Evolutionary conservation across 1,140 invertebrate genomes (phyloP).

Genomic region (Anthonomus grandis): DNA sequence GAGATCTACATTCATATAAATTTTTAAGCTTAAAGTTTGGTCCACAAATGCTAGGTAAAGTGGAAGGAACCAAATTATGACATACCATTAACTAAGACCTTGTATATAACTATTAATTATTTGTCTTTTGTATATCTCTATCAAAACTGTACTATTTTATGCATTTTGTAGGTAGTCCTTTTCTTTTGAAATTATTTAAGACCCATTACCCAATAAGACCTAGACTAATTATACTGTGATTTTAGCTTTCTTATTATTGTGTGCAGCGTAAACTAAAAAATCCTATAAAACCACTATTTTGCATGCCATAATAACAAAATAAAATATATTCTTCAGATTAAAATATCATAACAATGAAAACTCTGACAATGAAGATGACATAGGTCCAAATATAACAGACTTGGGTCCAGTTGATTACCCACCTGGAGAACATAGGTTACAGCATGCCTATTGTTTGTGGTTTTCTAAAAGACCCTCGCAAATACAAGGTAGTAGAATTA

Average conservation of each 20-base stretch:
- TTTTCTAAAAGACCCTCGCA: slow-evolving; percentile 68
- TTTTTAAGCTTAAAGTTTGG: no score
- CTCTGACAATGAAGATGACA: slow-evolving; percentile 54
- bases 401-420: slow-evolving; percentile 62
- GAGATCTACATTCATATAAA: no score
- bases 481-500: slow-evolving; percentile 34
- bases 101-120: no score
- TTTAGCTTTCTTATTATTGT: no score
- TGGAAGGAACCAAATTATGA: no score
- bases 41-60: no score
- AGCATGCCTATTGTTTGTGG: slow-evolving; percentile 88
- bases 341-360: slow-evolving; percentile 55
- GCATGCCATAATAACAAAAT: neutral
- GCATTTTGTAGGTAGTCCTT: neutral
- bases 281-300: slow-evolving; percentile 1
- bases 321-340: slow-evolving; percentile 47
- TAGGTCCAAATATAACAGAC: slow-evolving; percentile 41
- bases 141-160: no score
- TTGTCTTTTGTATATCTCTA: no score
- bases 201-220: neutral
- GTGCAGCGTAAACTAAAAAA: no score
- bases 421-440: slow-evolving; percentile 78
- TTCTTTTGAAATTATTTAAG: neutral
- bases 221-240: neutral
- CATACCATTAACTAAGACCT: no score